Percentiles rank a stretch among this genome's conserved stretches.
These are phyloP conservation scores for Festucalex cinctus DNA, from an alignment of 2,113 vertebrate species.

Conservation along the genomic window DNA sequence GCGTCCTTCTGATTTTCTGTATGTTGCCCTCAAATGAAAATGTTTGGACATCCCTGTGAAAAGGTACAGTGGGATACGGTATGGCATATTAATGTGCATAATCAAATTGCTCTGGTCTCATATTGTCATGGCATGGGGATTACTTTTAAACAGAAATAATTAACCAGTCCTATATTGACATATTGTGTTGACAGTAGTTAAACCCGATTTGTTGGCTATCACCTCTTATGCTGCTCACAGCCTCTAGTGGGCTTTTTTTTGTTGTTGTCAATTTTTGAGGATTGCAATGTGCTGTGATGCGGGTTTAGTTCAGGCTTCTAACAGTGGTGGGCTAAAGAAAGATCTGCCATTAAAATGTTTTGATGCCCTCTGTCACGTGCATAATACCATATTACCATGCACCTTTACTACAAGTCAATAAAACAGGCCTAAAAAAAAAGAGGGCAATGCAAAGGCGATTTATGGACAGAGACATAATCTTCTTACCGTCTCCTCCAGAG, in stretches of 20 bases:
- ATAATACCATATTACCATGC: constrained; percentile 9
- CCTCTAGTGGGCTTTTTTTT: neutral
- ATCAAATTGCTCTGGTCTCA: neutral
- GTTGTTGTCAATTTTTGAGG: neutral
- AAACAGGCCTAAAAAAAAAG: neutral
- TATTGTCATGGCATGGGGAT: neutral
- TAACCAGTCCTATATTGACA: neutral
- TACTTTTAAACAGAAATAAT: neutral
- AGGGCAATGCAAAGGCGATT: constrained; percentile 28
- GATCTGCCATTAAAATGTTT: neutral
- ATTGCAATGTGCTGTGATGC: neutral
- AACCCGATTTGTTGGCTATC: neutral
- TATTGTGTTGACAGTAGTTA: neutral
- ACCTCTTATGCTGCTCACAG: neutral
- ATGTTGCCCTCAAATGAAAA: too few species aligned
- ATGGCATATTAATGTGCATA: too few species aligned
- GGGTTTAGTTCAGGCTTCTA: neutral
- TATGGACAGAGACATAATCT: constrained; percentile 67
- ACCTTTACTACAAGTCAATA: neutral
- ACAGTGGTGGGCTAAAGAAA: constrained; percentile 3
- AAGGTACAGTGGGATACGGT: too few species aligned
- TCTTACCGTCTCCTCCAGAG: constrained; percentile 66
- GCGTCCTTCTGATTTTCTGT: too few species aligned
- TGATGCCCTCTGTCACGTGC: neutral
- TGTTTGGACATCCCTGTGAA: too few species aligned